Evolutionary conservation across 2,113 vertebrate genomes (phyloP), one percentile per base, ranked within the genome.

Genomic region (Aix galericulata): DNA sequence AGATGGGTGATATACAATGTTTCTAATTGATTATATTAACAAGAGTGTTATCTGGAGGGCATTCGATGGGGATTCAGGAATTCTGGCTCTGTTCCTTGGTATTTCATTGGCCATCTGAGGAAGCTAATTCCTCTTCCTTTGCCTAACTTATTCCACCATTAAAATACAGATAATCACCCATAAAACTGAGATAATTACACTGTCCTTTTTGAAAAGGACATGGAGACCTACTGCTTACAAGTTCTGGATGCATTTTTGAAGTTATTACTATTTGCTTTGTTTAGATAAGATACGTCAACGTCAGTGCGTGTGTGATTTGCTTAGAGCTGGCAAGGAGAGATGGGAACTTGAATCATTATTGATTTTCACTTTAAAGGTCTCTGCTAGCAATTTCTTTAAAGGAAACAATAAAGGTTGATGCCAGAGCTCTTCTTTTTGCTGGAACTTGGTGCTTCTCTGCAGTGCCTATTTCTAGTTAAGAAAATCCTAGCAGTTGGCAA

Each of bases 401-500:
- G 50, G 69, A 91, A 95, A 89, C 25, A 53, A 46, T 62, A 82
- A 79, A 78, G 23, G 26, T 66, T 84, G 62, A 44, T 92, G 67
- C 91, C 58, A 95, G 69, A 89, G 18, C 50, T 86, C 21, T 60
- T 75, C 34, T 86, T 95, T 92, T 92, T 86, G 66, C 69, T 93
- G 83, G 50, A 87, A 67, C 71, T 85, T 64, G 40, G 55, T 82
- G 53, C 73, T 96, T 82, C 66, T 92, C 86, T 85, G 74, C 62
- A 79, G 62, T 66, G 20, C 55, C 53, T 94, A 55, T 92, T 96
- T 96, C 92, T 91, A 85, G 69, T 94, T 92, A 84, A 84, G 62
- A 93, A 82, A 90, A 88, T 78, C 56, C 69, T 90, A 91, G 62
- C 90, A 92, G 89, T 76, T 96, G 92, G 81, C 62, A 96, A 93